Percentiles rank a stretch among this genome's conserved stretches.
Evolutionary conservation across 2,888 invertebrate species (phyloP).

Genomic region (Neoascia interrupta): DNA sequence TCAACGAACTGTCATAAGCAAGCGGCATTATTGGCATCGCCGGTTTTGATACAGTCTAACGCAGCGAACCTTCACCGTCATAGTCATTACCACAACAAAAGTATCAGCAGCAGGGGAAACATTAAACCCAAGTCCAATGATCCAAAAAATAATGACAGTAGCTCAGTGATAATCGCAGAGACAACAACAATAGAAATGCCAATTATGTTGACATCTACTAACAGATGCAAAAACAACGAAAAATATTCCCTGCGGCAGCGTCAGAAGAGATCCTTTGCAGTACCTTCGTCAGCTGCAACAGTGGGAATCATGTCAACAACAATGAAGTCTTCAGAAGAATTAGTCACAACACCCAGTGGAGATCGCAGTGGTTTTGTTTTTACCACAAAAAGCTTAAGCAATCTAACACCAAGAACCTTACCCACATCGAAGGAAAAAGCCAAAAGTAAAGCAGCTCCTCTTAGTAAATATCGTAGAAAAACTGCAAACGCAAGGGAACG

Average conservation of each 20-base stretch:
- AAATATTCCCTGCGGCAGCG: conserved; percentile 86
- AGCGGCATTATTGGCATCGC: conserved; percentile 47
- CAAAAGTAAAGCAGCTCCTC: conserved; percentile 85
- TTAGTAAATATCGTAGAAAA: conserved; percentile 93
- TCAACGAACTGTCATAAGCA: conserved; percentile 60
- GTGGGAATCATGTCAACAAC: conserved; percentile 26
- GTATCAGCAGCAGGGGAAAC: conserved; percentile 29
- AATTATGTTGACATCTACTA: conserved; percentile 66
- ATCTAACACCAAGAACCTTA: not conserved
- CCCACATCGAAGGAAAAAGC: conserved; percentile 80
- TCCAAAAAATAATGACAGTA: conserved; percentile 68
- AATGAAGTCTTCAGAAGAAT: conserved; percentile 30
- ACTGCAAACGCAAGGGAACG: conserved; percentile 94
- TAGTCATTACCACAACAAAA: conserved; percentile 48
- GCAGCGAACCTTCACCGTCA: conserved; percentile 45
- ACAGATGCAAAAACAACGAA: conserved; percentile 79
- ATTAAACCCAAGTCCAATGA: conserved; percentile 56
- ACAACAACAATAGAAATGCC: conserved; percentile 71
- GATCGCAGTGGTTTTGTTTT: conserved; percentile 10
- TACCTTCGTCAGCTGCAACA: conserved; percentile 25
- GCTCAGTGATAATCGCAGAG: conserved; percentile 70
- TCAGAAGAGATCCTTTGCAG: conserved; percentile 80
- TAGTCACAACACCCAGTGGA: not conserved
- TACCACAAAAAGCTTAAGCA: conserved; percentile 38
- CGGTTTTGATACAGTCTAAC: conserved; percentile 45